Evolutionary conservation across 1,140 invertebrate species (phyloP).

Genomic region (Sitodiplosis mosellana): DNA sequence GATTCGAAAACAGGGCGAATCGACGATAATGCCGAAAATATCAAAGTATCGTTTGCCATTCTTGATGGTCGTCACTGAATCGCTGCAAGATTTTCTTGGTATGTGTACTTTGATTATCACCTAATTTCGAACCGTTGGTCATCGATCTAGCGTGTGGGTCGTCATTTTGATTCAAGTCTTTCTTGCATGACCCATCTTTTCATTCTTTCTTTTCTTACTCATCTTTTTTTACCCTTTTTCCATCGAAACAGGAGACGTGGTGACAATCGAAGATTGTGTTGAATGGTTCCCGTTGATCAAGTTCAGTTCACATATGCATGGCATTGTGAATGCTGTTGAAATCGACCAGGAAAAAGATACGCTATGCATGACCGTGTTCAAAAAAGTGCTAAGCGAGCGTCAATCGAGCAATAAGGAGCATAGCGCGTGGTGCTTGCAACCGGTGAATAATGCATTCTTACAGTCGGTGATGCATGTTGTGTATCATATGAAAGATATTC

Average conservation of each 20-base stretch:
- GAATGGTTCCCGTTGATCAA: conserved; percentile 23
- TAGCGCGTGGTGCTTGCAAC: conserved; percentile 18
- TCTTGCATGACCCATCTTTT: too few species aligned
- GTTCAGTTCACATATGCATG: conserved; percentile 17
- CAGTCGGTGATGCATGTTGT: conserved; percentile 16
- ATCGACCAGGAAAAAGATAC: conserved; percentile 16
- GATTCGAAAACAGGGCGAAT: conserved; percentile 17
- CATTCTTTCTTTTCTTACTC: too few species aligned
- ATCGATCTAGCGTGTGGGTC: not conserved
- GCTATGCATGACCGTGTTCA: conserved; percentile 22
- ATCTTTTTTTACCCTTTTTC: too few species aligned
- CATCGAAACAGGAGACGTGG: conserved; percentile 11
- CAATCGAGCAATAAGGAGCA: conserved; percentile 13
- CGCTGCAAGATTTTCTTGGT: conserved; percentile 20
- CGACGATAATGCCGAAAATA: conserved; percentile 19
- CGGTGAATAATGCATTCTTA: conserved; percentile 22
- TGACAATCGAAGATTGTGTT: conserved; percentile 22
- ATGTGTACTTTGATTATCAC: not conserved
- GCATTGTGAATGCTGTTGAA: conserved; percentile 10
- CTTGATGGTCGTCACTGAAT: conserved; percentile 17
- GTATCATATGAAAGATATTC: conserved; percentile 12
- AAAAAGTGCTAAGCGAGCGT: conserved; percentile 21
- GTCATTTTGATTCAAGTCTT: not conserved
- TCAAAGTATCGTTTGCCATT: conserved; percentile 20
- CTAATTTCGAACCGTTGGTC: too few species aligned